Evolutionary conservation across 2,113 vertebrate genomes (phyloP), one percentile per base, ranked within the genome.

Genomic region (Struthio camelus): DNA sequence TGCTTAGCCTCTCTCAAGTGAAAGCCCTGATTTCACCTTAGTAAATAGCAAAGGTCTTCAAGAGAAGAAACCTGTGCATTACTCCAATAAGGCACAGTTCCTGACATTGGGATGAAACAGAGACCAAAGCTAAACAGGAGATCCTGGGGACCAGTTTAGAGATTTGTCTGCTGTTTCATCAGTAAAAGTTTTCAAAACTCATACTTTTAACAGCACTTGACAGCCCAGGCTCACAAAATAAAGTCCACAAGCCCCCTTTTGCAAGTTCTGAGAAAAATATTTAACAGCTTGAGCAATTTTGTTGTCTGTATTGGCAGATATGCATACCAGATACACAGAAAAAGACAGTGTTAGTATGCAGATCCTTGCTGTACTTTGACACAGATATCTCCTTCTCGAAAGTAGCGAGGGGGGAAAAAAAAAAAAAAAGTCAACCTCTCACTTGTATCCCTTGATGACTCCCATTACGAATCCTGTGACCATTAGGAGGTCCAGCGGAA

Each of bases 51-150:
- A 73, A 92, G 15, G 61, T 46, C 65, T 48, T 64, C 51, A 46
- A 5, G 0, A 25, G 36, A 75, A 42, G 25, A 16, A 38, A 34
- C 6, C 48, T 0, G 3, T 3, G 15, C 14, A 8, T 62, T 79
- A 36, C 6, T 87, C 56, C 77, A 58, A 4, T 4, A 46, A 4
- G 32, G 16, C 30, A 6, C 51, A 11, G 50, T 27, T 8, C 27
- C 42, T 66, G 42, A 80, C 48, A 46, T 11, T 2, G n/a, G 15
- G 23, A 66, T 0, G 6, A 70, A 85, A 73, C 9, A 27, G 42
- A 91, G 34, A 89, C 12, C 0, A 1, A 78, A 84, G 50, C 65
- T 34, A n/a, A n/a, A 77, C 30, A 51, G n/a, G 50, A 93, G 76
- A 51, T 18, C 64, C 3, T 13, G 46, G 24, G 36, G 40, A 42